Conservation (phyloP, 2,888 invertebrate species). For the Eristalinus aeneus region DNA sequence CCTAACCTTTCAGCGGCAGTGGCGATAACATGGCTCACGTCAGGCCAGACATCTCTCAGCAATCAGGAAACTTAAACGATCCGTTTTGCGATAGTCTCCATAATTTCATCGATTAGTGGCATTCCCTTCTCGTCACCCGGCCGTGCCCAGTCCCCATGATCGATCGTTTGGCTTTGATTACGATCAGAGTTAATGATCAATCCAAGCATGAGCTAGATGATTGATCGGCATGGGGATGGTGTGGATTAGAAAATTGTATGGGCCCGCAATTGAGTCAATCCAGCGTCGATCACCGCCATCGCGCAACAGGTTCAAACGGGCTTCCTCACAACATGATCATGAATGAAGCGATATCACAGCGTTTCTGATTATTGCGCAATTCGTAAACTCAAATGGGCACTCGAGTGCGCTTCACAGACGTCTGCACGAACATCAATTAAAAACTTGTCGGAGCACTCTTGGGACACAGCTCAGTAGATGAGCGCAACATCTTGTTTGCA, state of each 20-base stretch:
- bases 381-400: not conserved
- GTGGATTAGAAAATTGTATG: not conserved
- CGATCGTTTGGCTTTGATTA: not conserved
- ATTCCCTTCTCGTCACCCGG: not conserved
- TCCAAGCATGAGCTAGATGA: not conserved
- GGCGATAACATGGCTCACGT: not conserved
- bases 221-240: not conserved
- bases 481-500: not conserved
- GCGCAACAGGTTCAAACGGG: not conserved
- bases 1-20: not conserved
- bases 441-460: not conserved
- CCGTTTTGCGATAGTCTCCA: not conserved
- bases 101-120: not conserved
- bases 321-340: not conserved
- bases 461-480: not conserved
- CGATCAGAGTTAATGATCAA: not conserved
- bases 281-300: not conserved
- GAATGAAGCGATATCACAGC: not conserved
- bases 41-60: not conserved
- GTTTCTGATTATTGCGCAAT: not conserved
- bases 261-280: not conserved
- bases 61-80: not conserved
- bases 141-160: not conserved
- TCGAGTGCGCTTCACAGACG: not conserved
- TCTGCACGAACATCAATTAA: not conserved